Conservation (phyloP, 2,797 vertebrate species). For the Chaetodon trifasciatus region DNA sequence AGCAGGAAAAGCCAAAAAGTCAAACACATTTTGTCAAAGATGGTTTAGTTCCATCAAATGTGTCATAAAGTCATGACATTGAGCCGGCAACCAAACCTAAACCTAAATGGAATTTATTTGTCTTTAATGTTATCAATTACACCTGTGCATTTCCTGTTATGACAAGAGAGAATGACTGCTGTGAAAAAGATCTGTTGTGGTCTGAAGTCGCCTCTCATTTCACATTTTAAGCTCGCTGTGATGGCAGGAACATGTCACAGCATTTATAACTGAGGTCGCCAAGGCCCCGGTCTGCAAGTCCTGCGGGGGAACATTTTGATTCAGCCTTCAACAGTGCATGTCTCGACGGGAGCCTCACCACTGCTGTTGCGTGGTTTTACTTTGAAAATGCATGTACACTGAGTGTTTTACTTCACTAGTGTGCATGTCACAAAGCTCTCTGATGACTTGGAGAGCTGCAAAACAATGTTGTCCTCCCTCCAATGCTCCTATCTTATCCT, state of each 20-base stretch:
- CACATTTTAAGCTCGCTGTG: neutral
- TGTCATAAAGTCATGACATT: neutral
- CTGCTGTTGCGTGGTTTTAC: slow-evolving; percentile 5
- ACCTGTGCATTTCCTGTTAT: neutral
- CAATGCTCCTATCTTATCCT: neutral
- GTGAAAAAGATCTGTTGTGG: neutral
- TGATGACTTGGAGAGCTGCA: slow-evolving; percentile 1
- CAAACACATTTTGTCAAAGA: neutral
- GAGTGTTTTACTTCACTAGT: neutral
- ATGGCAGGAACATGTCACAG: neutral
- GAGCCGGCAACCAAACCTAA: neutral
- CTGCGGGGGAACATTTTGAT: neutral
- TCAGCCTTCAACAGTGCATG: neutral
- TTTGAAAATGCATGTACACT: slow-evolving; percentile 20
- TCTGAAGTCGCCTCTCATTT: neutral
- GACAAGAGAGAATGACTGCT: neutral
- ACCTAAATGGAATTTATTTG: neutral
- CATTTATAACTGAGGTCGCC: neutral
- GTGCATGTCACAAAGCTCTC: slow-evolving; percentile 3
- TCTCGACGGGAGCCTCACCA: neutral
- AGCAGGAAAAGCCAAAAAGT: neutral
- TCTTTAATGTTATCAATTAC: neutral
- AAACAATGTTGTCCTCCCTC: slow-evolving; percentile 13
- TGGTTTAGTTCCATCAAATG: neutral
- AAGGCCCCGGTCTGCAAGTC: neutral